phyloP scores from a whole-genome alignment of 2,888 invertebrate genomes.

The Diarsia brunnea region DNA sequence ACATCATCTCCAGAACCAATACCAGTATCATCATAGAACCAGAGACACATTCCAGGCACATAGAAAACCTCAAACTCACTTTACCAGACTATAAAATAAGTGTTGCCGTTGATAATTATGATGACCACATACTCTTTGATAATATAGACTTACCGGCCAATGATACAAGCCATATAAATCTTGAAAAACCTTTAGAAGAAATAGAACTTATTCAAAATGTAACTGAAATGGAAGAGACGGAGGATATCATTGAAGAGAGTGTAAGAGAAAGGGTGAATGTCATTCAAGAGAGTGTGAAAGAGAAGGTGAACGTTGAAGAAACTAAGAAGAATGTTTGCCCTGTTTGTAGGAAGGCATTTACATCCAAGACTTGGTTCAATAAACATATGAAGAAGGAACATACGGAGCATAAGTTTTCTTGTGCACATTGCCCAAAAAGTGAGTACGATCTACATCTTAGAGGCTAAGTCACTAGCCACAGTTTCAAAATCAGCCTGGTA shows the following conservation, averaged over 20 bases:
- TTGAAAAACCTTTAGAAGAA: constrained; percentile 42
- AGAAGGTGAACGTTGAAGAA: constrained; percentile 37
- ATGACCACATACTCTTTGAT: constrained; percentile 57
- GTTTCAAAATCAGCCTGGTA: background rate
- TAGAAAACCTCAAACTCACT: constrained; percentile 72
- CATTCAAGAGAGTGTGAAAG: constrained; percentile 40
- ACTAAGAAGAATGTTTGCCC: constrained; percentile 76
- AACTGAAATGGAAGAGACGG: constrained; percentile 35
- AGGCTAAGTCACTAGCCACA: background rate
- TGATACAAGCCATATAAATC: constrained; percentile 19
- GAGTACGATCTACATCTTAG: constrained; percentile 16
- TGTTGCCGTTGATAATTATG: constrained; percentile 70
- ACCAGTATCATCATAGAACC: constrained; percentile 81
- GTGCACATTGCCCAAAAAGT: constrained; percentile 82
- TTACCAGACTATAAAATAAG: constrained; percentile 80
- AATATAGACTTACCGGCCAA: constrained; percentile 43
- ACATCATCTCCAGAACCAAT: constrained; percentile 77
- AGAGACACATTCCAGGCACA: constrained; percentile 62
- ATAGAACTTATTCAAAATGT: constrained; percentile 39
- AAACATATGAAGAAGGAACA: constrained; percentile 84
- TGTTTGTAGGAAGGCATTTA: constrained; percentile 79
- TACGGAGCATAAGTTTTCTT: constrained; percentile 75
- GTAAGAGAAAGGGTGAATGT: constrained; percentile 38
- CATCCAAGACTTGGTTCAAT: constrained; percentile 81
- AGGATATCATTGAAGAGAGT: constrained; percentile 34